Conservation (phyloP, 1,140 invertebrate genomes). For the Odontomachus brunneus region DNA sequence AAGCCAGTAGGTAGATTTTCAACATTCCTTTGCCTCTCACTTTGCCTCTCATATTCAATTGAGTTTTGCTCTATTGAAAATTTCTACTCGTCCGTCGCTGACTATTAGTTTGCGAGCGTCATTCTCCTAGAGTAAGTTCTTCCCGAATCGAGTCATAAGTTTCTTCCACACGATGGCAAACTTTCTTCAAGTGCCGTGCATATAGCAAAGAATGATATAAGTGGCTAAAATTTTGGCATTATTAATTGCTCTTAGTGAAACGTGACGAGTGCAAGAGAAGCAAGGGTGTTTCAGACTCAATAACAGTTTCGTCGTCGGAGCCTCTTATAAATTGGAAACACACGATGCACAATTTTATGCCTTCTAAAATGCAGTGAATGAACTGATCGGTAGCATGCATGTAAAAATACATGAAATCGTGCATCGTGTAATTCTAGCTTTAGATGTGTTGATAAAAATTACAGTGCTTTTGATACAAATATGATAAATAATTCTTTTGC, state of each 20-base stretch:
- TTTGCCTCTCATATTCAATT: slow-evolving; percentile 73
- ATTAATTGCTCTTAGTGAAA: slow-evolving; percentile 13
- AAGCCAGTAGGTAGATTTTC: slow-evolving; percentile 81
- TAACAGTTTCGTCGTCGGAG: slow-evolving; percentile 6
- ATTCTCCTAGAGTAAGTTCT: slow-evolving; percentile 31
- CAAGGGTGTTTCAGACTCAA: not conserved
- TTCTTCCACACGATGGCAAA: slow-evolving; percentile 53
- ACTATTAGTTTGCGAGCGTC: slow-evolving; percentile 70
- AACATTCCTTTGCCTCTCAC: slow-evolving; percentile 81
- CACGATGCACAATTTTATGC: too few relatives aligned
- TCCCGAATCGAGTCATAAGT: slow-evolving; percentile 68
- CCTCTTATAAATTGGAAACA: too few relatives aligned
- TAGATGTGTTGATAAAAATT: not conserved
- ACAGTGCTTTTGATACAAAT: not conserved
- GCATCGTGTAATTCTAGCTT: too few relatives aligned
- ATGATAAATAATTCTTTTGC: too few relatives aligned
- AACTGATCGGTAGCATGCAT: too few relatives aligned
- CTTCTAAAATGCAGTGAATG: too few relatives aligned
- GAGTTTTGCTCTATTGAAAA: slow-evolving; percentile 70
- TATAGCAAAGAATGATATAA: not conserved
- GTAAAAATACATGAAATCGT: too few relatives aligned
- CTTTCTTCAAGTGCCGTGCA: not conserved
- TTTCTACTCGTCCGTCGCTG: slow-evolving; percentile 75
- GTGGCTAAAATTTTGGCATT: not conserved
- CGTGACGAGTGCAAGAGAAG: not conserved